These are phyloP conservation scores for Rhagologus leucostigma DNA, from an alignment of 2,113 vertebrate species.

Conservation along the genomic window DNA sequence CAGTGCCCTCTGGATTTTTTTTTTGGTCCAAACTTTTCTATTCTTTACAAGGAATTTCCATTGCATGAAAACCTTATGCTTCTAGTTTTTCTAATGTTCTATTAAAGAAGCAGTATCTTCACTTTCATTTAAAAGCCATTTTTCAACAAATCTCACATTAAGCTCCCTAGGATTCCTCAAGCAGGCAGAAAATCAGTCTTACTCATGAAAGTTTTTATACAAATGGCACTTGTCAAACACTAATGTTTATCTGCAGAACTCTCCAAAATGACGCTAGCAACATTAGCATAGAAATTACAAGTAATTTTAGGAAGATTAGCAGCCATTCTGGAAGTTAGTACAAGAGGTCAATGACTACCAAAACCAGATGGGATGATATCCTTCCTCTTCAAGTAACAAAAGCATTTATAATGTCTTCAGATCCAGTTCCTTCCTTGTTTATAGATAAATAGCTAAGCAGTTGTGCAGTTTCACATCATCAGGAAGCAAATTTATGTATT, in stretches of 20 bases:
- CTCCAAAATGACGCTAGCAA: neutral
- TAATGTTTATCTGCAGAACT: neutral
- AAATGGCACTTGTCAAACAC: neutral
- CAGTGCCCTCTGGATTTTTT: neutral
- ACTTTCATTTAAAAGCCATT: neutral
- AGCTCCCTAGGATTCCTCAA: neutral
- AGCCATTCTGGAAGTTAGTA: neutral
- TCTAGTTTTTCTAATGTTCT: neutral
- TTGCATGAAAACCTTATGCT: neutral
- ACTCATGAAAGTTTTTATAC: neutral
- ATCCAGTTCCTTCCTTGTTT: neutral
- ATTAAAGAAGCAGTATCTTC: neutral
- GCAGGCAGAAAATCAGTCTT: neutral
- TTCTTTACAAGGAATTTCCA: neutral
- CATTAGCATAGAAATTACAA: neutral
- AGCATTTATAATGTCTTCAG: neutral
- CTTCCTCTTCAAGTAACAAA: neutral
- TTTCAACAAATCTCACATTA: neutral
- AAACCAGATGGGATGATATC: neutral
- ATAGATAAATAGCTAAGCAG: neutral
- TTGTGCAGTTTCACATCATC: neutral
- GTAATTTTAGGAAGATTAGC: slow-evolving; percentile 7
- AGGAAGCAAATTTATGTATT: neutral
- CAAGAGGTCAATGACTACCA: neutral
- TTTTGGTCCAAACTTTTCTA: neutral